These are phyloP conservation scores for Gambelia wislizenii DNA, from an alignment of 2,797 vertebrate species.

Conservation along the genomic window DNA sequence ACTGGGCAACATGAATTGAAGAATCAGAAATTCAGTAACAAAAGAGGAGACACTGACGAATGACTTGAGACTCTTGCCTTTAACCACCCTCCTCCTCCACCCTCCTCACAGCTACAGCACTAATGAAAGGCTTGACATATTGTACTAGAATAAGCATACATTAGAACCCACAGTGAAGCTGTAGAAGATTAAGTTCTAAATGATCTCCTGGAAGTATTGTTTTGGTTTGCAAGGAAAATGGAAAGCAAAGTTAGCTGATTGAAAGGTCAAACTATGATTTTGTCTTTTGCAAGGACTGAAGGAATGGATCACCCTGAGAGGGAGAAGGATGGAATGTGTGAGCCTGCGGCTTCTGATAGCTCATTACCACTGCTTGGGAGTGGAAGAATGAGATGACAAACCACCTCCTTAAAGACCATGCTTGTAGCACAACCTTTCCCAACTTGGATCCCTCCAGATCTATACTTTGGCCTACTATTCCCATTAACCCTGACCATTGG, in stretches of 20 bases:
- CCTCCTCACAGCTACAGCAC: not conserved
- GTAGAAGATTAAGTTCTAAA: not conserved
- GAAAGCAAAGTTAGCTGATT: not conserved
- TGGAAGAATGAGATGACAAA: not conserved
- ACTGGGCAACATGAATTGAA: too few species aligned
- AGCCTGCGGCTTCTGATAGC: not conserved
- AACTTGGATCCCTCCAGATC: not conserved
- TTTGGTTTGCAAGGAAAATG: not conserved
- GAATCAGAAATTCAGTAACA: too few species aligned
- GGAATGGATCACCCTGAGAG: not conserved
- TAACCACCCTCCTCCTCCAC: not conserved
- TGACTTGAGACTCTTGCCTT: slow-evolving; percentile 1
- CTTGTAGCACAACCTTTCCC: not conserved
- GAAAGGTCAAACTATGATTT: not conserved
- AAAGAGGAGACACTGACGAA: slow-evolving; percentile 5
- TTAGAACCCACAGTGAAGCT: not conserved
- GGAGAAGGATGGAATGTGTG: not conserved
- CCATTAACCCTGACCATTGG: too few species aligned
- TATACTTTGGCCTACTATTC: not conserved
- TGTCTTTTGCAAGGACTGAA: not conserved
- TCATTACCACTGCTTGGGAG: not conserved
- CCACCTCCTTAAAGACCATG: not conserved
- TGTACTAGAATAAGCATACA: not conserved
- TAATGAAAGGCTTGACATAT: not conserved
- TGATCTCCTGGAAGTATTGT: slow-evolving; percentile 6